Evolutionary conservation across 1,140 invertebrate species (phyloP), one percentile per base, ranked within the genome.

Genomic region (Vollenhovia emeryi): DNA sequence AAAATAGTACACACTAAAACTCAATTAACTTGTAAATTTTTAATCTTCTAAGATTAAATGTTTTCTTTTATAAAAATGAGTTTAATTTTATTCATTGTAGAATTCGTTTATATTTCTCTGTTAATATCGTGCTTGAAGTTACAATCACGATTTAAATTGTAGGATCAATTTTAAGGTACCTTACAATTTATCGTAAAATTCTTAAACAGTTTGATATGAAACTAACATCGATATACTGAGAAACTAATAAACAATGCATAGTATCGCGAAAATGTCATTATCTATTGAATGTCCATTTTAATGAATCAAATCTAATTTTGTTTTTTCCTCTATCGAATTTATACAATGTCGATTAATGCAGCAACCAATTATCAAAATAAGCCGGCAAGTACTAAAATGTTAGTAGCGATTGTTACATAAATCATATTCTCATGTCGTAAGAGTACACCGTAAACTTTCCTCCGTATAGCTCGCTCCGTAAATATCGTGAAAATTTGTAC

Each of bases 401-500:
- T 45, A 66, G 8, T 79, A 45, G 8, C 24, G n/a, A 84, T 60
- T 75, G 24, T 73, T 60, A 73, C 52, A 55, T 80, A 85, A 84
- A 78, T 0, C 21, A 40, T 62, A 62, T 75, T 75, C n/a, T 60
- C 45, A 52, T 84, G 80, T 84, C 48, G 43, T 60, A 84, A 76
- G 69, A 48, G 43, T 7, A 9, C 24, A 52, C 75, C 3, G 13
- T 71, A 57, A 82, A 71, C 78, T 82, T 82, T 82, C 78, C 21
- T 71, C 36, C 18, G n/a, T n/a, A n/a, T n/a, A 50, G 43, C 27
- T 79, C 13, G 36, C 36, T 33, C 9, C 24, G 40, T 48, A 82
- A 82, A 71, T 71, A 45, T 71, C 66, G 24, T 6, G 36, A 82
- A 82, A 82, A 82, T 82, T 71, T 71, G 24, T 43, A 69, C 43